phyloP scores from a whole-genome alignment of 2,888 invertebrate species.

The Apodemia hepburni region DNA sequence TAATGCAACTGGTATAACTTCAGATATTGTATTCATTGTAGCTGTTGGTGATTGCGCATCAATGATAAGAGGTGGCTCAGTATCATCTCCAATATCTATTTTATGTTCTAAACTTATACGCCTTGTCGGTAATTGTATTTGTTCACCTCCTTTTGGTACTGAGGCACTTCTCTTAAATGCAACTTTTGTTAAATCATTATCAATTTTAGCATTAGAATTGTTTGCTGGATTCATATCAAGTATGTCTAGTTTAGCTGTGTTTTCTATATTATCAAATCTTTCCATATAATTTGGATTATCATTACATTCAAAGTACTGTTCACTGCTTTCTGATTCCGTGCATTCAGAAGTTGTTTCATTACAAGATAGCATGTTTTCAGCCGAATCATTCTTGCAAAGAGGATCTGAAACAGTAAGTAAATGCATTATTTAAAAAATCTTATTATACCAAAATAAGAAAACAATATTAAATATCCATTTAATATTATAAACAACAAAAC shows the following conservation, averaged over 20 bases:
- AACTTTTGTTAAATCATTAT: slow-evolving; percentile 61
- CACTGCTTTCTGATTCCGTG: slow-evolving; percentile 75
- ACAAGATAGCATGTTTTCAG: slow-evolving; percentile 73
- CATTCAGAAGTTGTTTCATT: slow-evolving; percentile 76
- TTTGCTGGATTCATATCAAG: slow-evolving; percentile 48
- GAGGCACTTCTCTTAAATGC: slow-evolving; percentile 68
- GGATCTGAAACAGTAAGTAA: slow-evolving; percentile 49
- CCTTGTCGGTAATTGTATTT: slow-evolving; percentile 52
- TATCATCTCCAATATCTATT: slow-evolving; percentile 73
- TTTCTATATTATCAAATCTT: slow-evolving; percentile 55
- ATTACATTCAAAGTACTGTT: slow-evolving; percentile 72
- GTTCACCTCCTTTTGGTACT: slow-evolving; percentile 64
- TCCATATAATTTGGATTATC: slow-evolving; percentile 59
- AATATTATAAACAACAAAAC: no score
- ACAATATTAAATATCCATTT: no score
- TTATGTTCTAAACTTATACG: slow-evolving; percentile 72
- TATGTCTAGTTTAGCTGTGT: slow-evolving; percentile 54
- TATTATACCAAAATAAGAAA: not conserved
- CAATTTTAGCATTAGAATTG: slow-evolving; percentile 53
- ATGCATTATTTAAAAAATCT: not conserved
- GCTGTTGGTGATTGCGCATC: slow-evolving; percentile 67
- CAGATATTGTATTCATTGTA: slow-evolving; percentile 71
- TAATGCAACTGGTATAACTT: slow-evolving; percentile 64
- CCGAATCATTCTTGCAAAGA: slow-evolving; percentile 68
- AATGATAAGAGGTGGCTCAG: slow-evolving; percentile 71